phyloP scores from a whole-genome alignment of 2,797 vertebrate genomes.

The Mus minutoides region DNA sequence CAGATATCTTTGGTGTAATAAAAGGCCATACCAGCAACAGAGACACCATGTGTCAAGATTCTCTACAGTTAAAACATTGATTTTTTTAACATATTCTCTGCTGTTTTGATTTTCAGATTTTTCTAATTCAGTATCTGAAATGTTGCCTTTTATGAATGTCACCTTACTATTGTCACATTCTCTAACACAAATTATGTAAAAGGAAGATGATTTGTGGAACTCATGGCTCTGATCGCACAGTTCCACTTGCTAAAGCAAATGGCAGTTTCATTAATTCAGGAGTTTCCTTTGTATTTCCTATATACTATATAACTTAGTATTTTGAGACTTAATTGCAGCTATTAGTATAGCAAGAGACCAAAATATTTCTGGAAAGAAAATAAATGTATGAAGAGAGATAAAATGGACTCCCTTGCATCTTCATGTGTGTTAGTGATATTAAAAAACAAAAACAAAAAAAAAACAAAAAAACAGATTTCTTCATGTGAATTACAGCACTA shows the following conservation, averaged over 20 bases:
- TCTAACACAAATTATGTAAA: slow-evolving; percentile 78
- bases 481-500: not conserved
- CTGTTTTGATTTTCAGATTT: slow-evolving; percentile 80
- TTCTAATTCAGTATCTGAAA: slow-evolving; percentile 83
- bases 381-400: slow-evolving; percentile 86
- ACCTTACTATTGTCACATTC: slow-evolving; percentile 65
- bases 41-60: not conserved
- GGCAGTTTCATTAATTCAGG: slow-evolving; percentile 84
- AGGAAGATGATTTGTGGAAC: slow-evolving; percentile 80
- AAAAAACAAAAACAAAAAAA: not conserved
- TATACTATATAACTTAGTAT: slow-evolving; percentile 83
- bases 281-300: slow-evolving; percentile 86
- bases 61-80: slow-evolving; percentile 65
- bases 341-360: slow-evolving; percentile 86
- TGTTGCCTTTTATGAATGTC: slow-evolving; percentile 87
- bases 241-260: slow-evolving; percentile 83
- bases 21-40: not conserved
- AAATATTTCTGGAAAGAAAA: slow-evolving; percentile 87
- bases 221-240: slow-evolving; percentile 85
- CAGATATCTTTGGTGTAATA: not conserved
- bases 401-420: not conserved
- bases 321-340: slow-evolving; percentile 85
- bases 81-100: slow-evolving; percentile 74
- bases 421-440: not conserved
- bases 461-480: not conserved